Conservation (phyloP, 2,113 vertebrate species). For the Rhombomys opimus region DNA sequence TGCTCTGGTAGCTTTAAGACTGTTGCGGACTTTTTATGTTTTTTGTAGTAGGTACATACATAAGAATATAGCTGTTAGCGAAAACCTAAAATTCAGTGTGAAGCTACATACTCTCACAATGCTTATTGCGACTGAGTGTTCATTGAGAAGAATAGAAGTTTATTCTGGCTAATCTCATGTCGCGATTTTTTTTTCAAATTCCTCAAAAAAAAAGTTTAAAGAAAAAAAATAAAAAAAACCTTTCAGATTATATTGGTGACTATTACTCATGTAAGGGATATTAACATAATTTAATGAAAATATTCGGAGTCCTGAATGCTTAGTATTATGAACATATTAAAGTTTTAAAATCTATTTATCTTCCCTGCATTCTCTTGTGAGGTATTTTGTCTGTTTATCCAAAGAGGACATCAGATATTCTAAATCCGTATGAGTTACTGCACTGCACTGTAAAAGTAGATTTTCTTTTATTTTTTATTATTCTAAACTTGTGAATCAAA, state of each 20-base stretch:
- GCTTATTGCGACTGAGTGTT: background rate
- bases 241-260: background rate
- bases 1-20: background rate
- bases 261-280: background rate
- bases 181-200: background rate
- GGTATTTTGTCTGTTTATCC: background rate
- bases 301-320: background rate
- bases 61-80: background rate
- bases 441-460: background rate
- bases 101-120: background rate
- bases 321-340: background rate
- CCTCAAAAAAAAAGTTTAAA: background rate
- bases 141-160: background rate
- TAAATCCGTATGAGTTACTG: background rate
- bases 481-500: constrained; percentile 76
- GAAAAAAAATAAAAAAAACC: background rate
- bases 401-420: background rate
- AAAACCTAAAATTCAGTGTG: background rate
- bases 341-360: background rate
- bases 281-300: background rate
- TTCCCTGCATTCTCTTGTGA: background rate
- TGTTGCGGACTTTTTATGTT: background rate
- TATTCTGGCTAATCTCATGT: background rate
- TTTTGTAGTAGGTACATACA: background rate
- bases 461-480: constrained; percentile 57